These are phyloP conservation scores for Oryzias celebensis DNA, from an alignment of 2,113 vertebrate genomes.

Conservation along the genomic window DNA sequence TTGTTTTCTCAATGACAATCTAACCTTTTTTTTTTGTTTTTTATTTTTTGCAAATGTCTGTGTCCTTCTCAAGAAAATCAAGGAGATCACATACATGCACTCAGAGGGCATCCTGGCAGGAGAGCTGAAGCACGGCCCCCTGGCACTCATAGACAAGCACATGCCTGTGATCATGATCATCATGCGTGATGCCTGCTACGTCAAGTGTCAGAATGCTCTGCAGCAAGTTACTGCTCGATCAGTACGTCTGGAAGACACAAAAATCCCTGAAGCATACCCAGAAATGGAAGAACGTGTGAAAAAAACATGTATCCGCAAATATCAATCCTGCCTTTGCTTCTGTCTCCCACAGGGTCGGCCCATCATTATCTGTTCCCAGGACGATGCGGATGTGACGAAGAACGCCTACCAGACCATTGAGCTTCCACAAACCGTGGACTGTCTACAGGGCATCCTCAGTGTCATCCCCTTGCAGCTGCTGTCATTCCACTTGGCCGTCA, in stretches of 20 bases:
- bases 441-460: conserved; percentile 92
- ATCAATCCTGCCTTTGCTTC: neutral
- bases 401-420: conserved; percentile 89
- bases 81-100: conserved; percentile 99
- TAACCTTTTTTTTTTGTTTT: neutral
- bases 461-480: conserved; percentile 93
- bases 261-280: neutral
- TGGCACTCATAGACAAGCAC: conserved; percentile 91
- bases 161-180: conserved; percentile 98
- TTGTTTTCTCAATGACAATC: neutral
- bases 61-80: conserved; percentile 87
- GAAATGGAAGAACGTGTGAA: neutral
- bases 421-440: conserved; percentile 92
- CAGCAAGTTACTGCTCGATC: conserved; percentile 92
- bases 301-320: neutral
- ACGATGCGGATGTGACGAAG: conserved; percentile 85
- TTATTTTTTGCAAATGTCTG: neutral
- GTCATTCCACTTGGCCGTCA: conserved; percentile 95
- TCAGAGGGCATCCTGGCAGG: conserved; percentile 96
- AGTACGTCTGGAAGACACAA: conserved; percentile 67
- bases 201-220: conserved; percentile 94
- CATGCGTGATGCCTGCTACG: conserved; percentile 92
- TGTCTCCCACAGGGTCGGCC: conserved; percentile 84
- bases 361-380: conserved; percentile 89
- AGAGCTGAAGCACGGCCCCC: conserved; percentile 92